Conservation (phyloP, 2,113 vertebrate genomes). For the Clarias batrachus region DNA sequence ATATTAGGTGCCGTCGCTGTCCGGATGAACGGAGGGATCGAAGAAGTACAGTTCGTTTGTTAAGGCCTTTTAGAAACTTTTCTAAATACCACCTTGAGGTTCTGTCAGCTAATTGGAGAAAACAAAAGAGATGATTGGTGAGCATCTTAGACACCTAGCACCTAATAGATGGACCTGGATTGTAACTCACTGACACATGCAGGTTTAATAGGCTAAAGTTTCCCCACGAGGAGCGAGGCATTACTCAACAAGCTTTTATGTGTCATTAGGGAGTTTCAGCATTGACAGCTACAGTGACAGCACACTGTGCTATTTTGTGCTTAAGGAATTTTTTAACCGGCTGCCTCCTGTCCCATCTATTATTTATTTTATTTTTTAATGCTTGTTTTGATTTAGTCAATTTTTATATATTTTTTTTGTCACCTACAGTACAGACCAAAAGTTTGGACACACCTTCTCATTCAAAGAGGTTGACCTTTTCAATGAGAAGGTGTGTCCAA, state of each 20-base stretch:
- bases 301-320: background rate
- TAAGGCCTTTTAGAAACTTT: slow-evolving; percentile 8
- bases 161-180: background rate
- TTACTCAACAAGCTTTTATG: background rate
- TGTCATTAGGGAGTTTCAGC: background rate
- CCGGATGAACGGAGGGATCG: slow-evolving; percentile 9
- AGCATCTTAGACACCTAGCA: background rate
- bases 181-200: background rate
- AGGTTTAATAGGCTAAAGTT: background rate
- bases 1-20: slow-evolving; percentile 19
- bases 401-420: too few species aligned
- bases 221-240: background rate
- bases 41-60: background rate
- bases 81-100: slow-evolving; percentile 6
- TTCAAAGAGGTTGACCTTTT: too few species aligned
- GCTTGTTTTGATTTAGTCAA: background rate
- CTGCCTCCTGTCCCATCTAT: background rate
- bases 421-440: too few species aligned
- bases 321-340: background rate
- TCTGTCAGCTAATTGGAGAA: slow-evolving; percentile 17
- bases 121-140: background rate
- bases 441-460: too few species aligned
- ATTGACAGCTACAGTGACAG: background rate
- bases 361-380: too few species aligned
- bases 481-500: too few species aligned